Conservation (phyloP, 2,113 vertebrate species). For the Emydocephalus ijimae region DNA sequence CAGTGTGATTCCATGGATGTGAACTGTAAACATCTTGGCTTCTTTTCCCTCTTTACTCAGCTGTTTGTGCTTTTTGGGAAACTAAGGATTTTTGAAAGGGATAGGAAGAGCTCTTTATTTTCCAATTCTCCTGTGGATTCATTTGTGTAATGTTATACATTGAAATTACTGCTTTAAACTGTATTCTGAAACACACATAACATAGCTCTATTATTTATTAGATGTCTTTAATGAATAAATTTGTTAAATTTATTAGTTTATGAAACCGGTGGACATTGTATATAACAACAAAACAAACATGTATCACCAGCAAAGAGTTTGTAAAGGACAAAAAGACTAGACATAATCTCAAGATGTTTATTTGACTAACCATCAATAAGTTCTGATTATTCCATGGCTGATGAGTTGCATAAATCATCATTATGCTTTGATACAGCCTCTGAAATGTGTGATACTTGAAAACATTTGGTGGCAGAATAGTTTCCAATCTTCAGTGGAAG, state of each 20-base stretch:
- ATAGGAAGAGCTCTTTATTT: conserved; percentile 38
- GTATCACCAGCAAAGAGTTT: not conserved
- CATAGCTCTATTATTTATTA: conserved; percentile 3
- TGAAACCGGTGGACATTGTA: not conserved
- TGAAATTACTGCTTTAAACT: not conserved
- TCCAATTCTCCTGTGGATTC: not conserved
- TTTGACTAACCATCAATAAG: not conserved
- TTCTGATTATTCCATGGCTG: not conserved
- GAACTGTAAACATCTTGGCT: not conserved
- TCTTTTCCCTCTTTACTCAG: not conserved
- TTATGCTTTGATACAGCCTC: not conserved
- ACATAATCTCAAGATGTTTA: not conserved
- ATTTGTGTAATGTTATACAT: not conserved
- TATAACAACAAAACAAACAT: not conserved
- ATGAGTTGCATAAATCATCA: not conserved
- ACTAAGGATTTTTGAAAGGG: not conserved
- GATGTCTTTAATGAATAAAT: not conserved
- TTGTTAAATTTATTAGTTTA: not conserved
- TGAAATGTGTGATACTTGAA: not conserved
- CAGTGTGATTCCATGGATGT: not conserved
- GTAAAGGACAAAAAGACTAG: not conserved
- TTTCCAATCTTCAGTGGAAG: not conserved
- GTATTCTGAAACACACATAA: not conserved
- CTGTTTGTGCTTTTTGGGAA: not conserved
- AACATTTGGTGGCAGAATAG: not conserved